Percentiles rank a stretch among this genome's conserved stretches.
phyloP scores from a whole-genome alignment of 2,113 vertebrate species.

The Calyptommatus sinebrachiatus region DNA sequence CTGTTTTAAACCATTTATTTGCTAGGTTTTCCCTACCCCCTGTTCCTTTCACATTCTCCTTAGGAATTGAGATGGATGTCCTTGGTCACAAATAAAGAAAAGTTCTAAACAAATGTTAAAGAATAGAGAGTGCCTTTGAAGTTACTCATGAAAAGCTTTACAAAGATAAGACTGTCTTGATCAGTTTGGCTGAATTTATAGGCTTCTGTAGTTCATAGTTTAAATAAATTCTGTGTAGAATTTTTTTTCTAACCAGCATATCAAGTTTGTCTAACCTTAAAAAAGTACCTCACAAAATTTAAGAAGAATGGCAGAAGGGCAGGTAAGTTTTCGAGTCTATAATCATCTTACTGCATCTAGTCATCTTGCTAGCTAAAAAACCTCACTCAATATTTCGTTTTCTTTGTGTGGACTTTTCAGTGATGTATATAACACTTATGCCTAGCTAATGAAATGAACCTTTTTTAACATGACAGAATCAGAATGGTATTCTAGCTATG shows the following conservation, averaged over 20 bases:
- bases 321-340: background rate
- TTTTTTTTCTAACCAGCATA: background rate
- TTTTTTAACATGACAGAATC: constrained; percentile 62
- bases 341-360: too few relatives aligned
- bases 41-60: background rate
- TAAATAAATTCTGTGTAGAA: background rate
- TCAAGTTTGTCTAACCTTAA: background rate
- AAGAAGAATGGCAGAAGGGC: background rate
- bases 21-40: background rate
- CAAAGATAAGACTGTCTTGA: background rate
- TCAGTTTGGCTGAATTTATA: background rate
- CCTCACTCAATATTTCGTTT: background rate
- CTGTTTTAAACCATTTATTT: too few relatives aligned
- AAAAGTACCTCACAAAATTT: background rate
- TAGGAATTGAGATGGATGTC: background rate
- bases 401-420: background rate
- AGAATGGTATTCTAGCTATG: constrained; percentile 97
- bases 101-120: too few relatives aligned
- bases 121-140: background rate
- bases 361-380: background rate
- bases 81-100: background rate
- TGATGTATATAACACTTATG: background rate
- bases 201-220: background rate
- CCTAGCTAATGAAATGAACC: background rate
- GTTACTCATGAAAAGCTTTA: background rate